phyloP scores from a whole-genome alignment of 1,140 invertebrate genomes.

The Papilio dardanus region DNA sequence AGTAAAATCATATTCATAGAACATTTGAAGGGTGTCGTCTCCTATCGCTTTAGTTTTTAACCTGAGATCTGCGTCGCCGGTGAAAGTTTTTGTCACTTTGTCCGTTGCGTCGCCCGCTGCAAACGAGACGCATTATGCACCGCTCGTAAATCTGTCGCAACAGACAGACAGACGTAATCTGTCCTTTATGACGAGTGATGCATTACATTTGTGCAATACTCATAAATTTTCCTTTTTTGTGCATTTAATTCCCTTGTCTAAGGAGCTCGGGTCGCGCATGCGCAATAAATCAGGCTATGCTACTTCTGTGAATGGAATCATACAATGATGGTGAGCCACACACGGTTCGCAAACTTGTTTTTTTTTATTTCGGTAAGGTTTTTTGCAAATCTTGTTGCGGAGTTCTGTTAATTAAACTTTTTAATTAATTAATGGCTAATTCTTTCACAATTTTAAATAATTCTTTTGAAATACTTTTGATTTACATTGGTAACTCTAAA shows the following conservation, averaged over 20 bases:
- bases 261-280: neutral
- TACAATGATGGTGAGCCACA: neutral
- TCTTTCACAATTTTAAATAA: too few species aligned
- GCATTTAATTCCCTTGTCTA: constrained; percentile 42
- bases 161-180: constrained; percentile 65
- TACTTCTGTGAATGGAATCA: constrained; percentile 3
- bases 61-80: constrained; percentile 3
- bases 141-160: constrained; percentile 68
- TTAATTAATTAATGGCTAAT: too few species aligned
- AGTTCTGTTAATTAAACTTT: too few species aligned
- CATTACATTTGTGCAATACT: constrained; percentile 65
- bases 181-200: constrained; percentile 76
- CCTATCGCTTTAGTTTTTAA: neutral
- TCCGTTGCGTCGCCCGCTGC: constrained; percentile 11
- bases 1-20: too few species aligned
- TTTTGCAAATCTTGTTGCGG: neutral
- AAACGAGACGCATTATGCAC: constrained; percentile 61
- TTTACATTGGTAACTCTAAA: too few species aligned
- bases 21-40: neutral
- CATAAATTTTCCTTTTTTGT: constrained; percentile 65
- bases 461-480: too few species aligned
- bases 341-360: neutral
- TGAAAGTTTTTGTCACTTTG: constrained; percentile 37
- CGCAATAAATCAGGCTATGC: constrained; percentile 23
- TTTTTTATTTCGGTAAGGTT: neutral